Conservation (phyloP, 1,140 invertebrate genomes). For the Drosophila nigrodunni region DNA sequence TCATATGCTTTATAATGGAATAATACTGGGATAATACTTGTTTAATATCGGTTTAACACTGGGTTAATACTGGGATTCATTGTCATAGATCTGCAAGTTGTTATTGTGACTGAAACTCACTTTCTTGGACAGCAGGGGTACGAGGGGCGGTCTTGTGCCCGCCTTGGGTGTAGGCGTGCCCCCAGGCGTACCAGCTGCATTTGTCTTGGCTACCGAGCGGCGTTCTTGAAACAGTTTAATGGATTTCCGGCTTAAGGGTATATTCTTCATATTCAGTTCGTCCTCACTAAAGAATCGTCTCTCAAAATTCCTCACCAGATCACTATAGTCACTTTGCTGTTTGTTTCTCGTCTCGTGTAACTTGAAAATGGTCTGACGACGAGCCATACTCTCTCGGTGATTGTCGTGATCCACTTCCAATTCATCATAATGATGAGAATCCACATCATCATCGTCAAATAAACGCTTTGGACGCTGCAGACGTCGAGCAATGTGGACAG, state of each 20-base stretch:
- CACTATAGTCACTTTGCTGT: conserved; percentile 69
- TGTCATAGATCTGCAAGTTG: conserved; percentile 57
- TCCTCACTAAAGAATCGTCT: conserved; percentile 74
- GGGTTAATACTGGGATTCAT: conserved; percentile 31
- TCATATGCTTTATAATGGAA: conserved; percentile 5
- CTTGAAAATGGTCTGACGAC: conserved; percentile 74
- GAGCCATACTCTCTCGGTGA: conserved; percentile 55
- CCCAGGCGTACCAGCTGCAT: conserved; percentile 61
- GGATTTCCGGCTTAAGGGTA: conserved; percentile 76
- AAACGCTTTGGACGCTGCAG: conserved; percentile 86
- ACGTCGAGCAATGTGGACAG: conserved; percentile 87
- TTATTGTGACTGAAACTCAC: conserved; percentile 51
- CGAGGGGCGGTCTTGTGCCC: conserved; percentile 49
- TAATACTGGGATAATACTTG: too few species aligned
- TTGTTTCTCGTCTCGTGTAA: conserved; percentile 70
- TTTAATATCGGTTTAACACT: too few species aligned
- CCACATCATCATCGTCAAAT: conserved; percentile 84
- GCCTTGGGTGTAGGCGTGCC: conserved; percentile 55
- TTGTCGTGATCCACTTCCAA: conserved; percentile 45
- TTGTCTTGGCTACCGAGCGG: conserved; percentile 64
- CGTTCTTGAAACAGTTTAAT: conserved; percentile 70
- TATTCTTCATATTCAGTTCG: conserved; percentile 71
- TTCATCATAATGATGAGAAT: conserved; percentile 66
- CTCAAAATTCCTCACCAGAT: conserved; percentile 78
- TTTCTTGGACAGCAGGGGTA: conserved; percentile 32